Conservation (phyloP, 2,888 invertebrate genomes). For the Idaea dimidiata region DNA sequence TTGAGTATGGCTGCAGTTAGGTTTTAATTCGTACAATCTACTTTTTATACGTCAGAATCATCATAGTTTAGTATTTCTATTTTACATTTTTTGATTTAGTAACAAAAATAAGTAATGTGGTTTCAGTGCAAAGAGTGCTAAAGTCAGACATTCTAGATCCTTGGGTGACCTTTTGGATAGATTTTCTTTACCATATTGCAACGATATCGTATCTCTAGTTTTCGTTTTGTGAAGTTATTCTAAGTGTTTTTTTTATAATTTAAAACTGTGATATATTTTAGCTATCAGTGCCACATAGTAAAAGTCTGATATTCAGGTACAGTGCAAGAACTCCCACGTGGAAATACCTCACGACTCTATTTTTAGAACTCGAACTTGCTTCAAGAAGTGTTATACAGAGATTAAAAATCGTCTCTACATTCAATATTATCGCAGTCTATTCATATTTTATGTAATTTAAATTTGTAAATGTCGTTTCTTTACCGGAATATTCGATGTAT, state of each 20-base stretch:
- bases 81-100: constrained; percentile 55
- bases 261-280: constrained; percentile 65
- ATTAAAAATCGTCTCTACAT: constrained; percentile 39
- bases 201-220: constrained; percentile 46
- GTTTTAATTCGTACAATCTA: constrained; percentile 53
- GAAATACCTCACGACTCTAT: constrained; percentile 78
- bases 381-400: constrained; percentile 53
- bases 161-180: constrained; percentile 75
- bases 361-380: constrained; percentile 74
- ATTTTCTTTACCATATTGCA: constrained; percentile 77
- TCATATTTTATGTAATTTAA: background rate
- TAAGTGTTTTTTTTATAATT: constrained; percentile 43
- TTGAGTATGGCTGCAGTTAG: constrained; percentile 64
- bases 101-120: constrained; percentile 59
- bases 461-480: background rate
- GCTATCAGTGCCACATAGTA: constrained; percentile 59
- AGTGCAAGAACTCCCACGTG: constrained; percentile 76
- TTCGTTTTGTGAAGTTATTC: constrained; percentile 45
- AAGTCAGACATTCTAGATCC: constrained; percentile 69
- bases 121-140: constrained; percentile 61
- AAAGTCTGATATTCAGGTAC: constrained; percentile 66
- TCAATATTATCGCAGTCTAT: background rate
- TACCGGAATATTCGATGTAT: background rate
- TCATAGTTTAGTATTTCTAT: constrained; percentile 52
- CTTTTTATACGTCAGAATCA: constrained; percentile 49